Evolutionary conservation across 2,113 vertebrate species (phyloP).

Genomic region (Neolamprologus falcicula): DNA sequence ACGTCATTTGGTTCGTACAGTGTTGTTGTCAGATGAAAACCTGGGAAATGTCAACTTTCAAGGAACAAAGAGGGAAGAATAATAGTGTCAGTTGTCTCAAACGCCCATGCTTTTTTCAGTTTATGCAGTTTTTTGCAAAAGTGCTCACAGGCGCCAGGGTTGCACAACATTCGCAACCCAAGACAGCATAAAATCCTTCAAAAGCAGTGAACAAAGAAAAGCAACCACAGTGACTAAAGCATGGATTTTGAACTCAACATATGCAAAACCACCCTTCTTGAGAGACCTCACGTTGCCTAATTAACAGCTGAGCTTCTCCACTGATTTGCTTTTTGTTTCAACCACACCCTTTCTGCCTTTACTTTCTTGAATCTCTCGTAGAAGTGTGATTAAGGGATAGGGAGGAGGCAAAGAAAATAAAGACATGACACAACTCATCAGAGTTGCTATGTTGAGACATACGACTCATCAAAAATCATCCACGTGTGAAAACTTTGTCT

Average conservation of each 20-base stretch:
- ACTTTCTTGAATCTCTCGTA: constrained; percentile 5
- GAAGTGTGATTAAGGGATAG: constrained; percentile 42
- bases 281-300: background rate
- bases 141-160: background rate
- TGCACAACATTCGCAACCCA: background rate
- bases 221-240: background rate
- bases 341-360: constrained; percentile 36
- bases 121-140: background rate
- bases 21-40: background rate
- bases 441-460: constrained; percentile 14
- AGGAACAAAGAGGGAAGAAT: background rate
- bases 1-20: background rate
- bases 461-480: constrained; percentile 34
- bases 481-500: constrained; percentile 48
- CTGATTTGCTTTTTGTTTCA: background rate
- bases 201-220: background rate
- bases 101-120: background rate
- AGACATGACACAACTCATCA: constrained; percentile 10
- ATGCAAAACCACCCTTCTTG: background rate
- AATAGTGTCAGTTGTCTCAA: background rate
- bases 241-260: background rate
- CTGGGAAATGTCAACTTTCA: background rate
- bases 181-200: background rate
- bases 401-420: background rate
- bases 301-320: background rate